Percentiles rank a stretch among this genome's conserved stretches.
Conservation (phyloP, 1,140 invertebrate genomes). For the Temnothorax curvispinosus region DNA sequence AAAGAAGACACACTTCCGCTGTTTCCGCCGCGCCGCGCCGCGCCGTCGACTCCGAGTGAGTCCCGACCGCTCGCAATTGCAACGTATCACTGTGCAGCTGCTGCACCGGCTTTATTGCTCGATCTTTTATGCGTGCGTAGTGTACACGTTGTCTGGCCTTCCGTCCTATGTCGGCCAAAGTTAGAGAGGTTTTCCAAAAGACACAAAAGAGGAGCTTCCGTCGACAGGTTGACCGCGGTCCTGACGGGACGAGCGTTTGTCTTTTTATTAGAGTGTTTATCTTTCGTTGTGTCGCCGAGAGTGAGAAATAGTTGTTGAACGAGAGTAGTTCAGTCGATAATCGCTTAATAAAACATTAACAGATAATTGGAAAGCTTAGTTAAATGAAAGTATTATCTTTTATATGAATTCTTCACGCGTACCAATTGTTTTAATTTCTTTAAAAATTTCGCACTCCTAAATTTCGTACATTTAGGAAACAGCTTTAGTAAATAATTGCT, state of each 20-base stretch:
- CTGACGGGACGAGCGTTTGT: background rate
- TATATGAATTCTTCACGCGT: background rate
- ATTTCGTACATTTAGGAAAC: background rate
- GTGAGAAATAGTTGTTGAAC: background rate
- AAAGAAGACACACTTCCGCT: slow-evolving; percentile 13
- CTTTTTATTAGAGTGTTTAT: slow-evolving; percentile 55
- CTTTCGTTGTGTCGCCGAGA: background rate
- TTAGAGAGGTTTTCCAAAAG: slow-evolving; percentile 50
- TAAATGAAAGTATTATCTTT: background rate
- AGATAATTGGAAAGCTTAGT: background rate
- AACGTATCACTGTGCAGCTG: slow-evolving; percentile 1
- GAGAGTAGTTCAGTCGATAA: background rate
- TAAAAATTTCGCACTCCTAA: background rate
- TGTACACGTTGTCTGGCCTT: background rate
- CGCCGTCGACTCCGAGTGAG: background rate
- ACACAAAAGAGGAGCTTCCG: background rate
- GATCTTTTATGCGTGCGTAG: slow-evolving; percentile 59
- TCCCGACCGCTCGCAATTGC: slow-evolving; percentile 2
- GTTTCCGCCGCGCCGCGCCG: background rate
- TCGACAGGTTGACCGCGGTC: slow-evolving; percentile 13
- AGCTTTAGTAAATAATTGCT: background rate
- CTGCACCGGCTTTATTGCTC: slow-evolving; percentile 28
- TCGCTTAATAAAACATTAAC: background rate
- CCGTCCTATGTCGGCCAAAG: slow-evolving; percentile 63
- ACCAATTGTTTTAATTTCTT: background rate